A percentile compares a stretch with the other conserved stretches of the same genome.
phyloP scores from a whole-genome alignment of 1,140 invertebrate genomes.

The Magallana ariakensis region DNA sequence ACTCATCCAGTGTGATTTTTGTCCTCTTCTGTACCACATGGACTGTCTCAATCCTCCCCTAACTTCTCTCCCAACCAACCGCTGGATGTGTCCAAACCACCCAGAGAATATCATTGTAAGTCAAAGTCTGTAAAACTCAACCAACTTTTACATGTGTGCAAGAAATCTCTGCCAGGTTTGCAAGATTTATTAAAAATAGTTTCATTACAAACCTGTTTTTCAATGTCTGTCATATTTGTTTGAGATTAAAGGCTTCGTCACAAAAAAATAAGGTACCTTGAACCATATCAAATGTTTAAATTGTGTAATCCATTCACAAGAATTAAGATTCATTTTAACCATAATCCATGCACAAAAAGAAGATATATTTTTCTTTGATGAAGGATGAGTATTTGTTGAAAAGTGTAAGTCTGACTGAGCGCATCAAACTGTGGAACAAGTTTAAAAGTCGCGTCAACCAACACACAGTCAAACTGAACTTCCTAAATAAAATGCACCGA shows the following conservation, averaged over 20 bases:
- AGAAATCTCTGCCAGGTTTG: too few species aligned
- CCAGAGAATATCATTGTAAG: constrained; percentile 91
- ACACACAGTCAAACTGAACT: constrained; percentile 90
- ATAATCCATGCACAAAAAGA: too few species aligned
- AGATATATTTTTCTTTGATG: constrained; percentile 64
- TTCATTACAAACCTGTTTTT: too few species aligned
- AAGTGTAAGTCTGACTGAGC: constrained; percentile 89
- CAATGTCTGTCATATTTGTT: too few species aligned
- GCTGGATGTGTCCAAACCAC: constrained; percentile 98
- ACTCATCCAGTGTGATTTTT: constrained; percentile 95
- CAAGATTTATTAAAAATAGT: too few species aligned
- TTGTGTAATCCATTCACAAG: background rate
- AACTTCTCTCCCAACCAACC: constrained; percentile 89
- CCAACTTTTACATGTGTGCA: too few species aligned
- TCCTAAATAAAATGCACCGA: constrained; percentile 88
- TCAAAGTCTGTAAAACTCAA: constrained; percentile 57
- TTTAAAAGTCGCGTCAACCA: constrained; percentile 90
- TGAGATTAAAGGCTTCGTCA: too few species aligned
- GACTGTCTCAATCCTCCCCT: constrained; percentile 96
- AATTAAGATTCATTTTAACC: background rate
- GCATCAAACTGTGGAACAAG: constrained; percentile 91
- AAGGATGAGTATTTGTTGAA: constrained; percentile 90
- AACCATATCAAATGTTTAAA: background rate
- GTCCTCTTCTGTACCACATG: constrained; percentile 92
- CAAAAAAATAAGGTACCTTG: too few species aligned